A percentile compares a stretch with the other conserved stretches of the same genome.
Evolutionary conservation across 2,797 vertebrate species (phyloP).

Genomic region (Chelidonichthys spinosus): DNA sequence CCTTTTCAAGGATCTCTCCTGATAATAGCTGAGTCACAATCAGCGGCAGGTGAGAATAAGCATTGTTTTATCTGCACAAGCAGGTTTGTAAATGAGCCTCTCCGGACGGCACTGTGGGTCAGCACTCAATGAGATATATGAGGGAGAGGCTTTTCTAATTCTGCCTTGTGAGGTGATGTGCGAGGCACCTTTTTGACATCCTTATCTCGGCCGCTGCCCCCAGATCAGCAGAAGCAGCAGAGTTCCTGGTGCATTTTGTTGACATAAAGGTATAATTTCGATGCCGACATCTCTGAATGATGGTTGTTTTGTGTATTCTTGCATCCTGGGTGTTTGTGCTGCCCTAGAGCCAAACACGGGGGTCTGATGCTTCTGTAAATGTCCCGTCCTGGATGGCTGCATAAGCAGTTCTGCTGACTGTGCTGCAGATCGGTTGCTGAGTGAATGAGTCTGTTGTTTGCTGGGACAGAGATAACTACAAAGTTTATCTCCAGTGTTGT

Average conservation of each 20-base stretch:
- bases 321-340: conserved; percentile 41
- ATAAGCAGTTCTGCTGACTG: conserved; percentile 44
- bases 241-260: conserved; percentile 57
- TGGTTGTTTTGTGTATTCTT: conserved; percentile 36
- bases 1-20: conserved; percentile 63
- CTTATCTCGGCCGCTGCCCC: conserved; percentile 62
- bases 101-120: conserved; percentile 54
- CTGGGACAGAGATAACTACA: background rate
- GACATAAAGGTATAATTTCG: conserved; percentile 39
- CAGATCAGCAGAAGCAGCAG: conserved; percentile 51
- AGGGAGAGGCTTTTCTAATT: conserved; percentile 48
- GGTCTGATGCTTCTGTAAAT: conserved; percentile 44
- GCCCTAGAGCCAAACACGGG: conserved; percentile 23
- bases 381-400: conserved; percentile 38
- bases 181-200: conserved; percentile 53
- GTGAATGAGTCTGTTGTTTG: conserved; percentile 21
- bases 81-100: conserved; percentile 69
- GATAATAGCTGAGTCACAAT: conserved; percentile 79
- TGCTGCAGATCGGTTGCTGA: conserved; percentile 39
- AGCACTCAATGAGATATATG: conserved; percentile 51
- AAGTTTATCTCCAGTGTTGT: background rate
- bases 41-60: conserved; percentile 74
- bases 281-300: conserved; percentile 43
- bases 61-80: conserved; percentile 74
- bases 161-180: conserved; percentile 52